A percentile compares a stretch with the other conserved stretches of the same genome.
These are phyloP conservation scores for Cenopis cana DNA, from an alignment of 2,888 invertebrate genomes.

Conservation along the genomic window DNA sequence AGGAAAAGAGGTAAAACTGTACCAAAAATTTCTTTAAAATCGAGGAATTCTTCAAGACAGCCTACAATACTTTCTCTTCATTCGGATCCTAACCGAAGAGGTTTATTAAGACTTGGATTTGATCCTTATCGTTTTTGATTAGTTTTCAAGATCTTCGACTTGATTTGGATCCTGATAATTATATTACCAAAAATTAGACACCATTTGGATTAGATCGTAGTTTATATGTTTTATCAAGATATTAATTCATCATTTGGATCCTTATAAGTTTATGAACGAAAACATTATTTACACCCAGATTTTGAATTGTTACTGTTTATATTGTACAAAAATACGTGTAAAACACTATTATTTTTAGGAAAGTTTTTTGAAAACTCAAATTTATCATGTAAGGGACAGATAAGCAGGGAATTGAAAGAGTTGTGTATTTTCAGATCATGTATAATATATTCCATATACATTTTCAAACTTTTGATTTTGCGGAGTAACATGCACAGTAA, in stretches of 20 bases:
- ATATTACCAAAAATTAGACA: background rate
- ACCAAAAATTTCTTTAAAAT: constrained; percentile 9
- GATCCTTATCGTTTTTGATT: background rate
- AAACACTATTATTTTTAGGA: constrained; percentile 29
- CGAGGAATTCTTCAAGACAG: constrained; percentile 8
- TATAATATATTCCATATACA: constrained; percentile 39
- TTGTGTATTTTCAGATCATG: constrained; percentile 39
- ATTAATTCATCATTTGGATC: background rate
- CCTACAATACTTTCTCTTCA: background rate
- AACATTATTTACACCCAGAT: constrained; percentile 9
- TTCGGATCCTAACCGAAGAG: background rate
- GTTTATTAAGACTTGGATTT: background rate
- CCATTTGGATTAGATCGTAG: background rate
- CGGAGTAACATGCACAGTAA: constrained; percentile 1
- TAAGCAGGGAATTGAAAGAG: constrained; percentile 36
- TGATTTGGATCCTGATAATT: background rate
- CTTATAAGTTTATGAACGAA: constrained; percentile 4
- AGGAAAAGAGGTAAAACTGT: constrained; percentile 26
- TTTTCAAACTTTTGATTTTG: constrained; percentile 22
- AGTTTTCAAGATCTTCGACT: background rate
- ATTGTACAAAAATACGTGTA: constrained; percentile 18
- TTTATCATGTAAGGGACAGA: constrained; percentile 34
- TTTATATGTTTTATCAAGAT: background rate
- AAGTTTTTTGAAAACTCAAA: constrained; percentile 28
- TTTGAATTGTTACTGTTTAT: constrained; percentile 6